Evolutionary conservation across 2,113 vertebrate genomes (phyloP).

Genomic region (Campylomormyrus numenius): DNA sequence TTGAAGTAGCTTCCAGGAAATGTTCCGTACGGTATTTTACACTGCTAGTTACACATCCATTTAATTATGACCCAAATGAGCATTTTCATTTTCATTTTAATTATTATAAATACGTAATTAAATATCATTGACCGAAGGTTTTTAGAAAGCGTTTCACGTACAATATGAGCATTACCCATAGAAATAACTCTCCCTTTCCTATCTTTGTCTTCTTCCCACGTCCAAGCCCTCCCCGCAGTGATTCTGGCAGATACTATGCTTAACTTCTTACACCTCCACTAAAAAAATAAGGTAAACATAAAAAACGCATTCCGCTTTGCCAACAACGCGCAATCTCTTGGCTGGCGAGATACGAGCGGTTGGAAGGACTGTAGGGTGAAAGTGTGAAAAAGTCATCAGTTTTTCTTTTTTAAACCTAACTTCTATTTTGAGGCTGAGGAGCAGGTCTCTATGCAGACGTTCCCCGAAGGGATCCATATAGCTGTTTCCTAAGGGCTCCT

Average conservation of each 20-base stretch:
- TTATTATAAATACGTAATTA: neutral
- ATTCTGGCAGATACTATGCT: conserved; percentile 6
- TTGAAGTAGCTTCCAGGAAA: neutral
- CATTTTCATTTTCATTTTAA: neutral
- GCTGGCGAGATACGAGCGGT: neutral
- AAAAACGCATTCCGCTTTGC: neutral
- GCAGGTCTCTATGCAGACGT: neutral
- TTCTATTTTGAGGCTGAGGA: neutral
- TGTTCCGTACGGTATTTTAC: neutral
- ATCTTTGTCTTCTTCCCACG: conserved; percentile 6
- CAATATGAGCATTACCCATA: neutral
- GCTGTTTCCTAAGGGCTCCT: neutral
- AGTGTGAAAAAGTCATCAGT: neutral
- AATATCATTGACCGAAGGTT: neutral
- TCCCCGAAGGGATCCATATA: neutral
- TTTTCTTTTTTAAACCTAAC: neutral
- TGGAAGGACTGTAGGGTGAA: neutral
- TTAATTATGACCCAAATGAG: neutral
- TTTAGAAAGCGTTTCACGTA: neutral
- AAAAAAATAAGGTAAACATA: neutral
- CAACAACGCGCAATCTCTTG: neutral
- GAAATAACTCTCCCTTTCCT: neutral
- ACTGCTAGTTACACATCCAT: neutral
- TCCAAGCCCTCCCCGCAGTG: neutral
- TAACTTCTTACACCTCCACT: conserved; percentile 12